A percentile compares a stretch with the other conserved stretches of the same genome.
Evolutionary conservation across 2,888 invertebrate genomes (phyloP).

Genomic region (Neuroscelio doddi): DNA sequence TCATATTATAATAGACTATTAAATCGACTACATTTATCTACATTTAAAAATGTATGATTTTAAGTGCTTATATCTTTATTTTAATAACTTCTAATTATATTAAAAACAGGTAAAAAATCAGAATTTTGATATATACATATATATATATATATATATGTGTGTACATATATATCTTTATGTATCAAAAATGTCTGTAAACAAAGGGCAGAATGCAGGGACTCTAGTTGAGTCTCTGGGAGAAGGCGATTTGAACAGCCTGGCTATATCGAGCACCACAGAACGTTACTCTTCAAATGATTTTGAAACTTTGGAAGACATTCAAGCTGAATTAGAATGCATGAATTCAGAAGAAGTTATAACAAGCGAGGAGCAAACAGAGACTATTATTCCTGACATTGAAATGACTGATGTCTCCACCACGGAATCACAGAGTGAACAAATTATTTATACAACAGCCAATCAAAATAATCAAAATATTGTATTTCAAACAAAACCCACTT

Average conservation of each 20-base stretch:
- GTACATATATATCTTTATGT: constrained; percentile 3
- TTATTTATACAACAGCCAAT: constrained; percentile 63
- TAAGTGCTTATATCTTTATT: too few species aligned
- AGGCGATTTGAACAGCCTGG: constrained; percentile 63
- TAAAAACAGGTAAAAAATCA: too few species aligned
- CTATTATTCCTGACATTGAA: constrained; percentile 63
- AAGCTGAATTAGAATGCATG: constrained; percentile 71
- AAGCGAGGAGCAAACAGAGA: constrained; percentile 59
- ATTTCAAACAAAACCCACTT: constrained; percentile 68
- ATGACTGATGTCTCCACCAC: constrained; percentile 62
- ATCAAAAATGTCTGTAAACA: constrained; percentile 63
- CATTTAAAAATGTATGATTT: too few species aligned
- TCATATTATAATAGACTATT: too few species aligned
- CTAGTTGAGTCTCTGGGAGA: constrained; percentile 65
- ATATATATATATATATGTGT: too few species aligned
- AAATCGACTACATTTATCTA: too few species aligned
- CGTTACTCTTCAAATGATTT: constrained; percentile 67
- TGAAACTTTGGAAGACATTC: constrained; percentile 71
- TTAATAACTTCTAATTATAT: too few species aligned
- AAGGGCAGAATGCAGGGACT: constrained; percentile 59
- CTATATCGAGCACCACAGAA: constrained; percentile 58
- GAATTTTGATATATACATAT: constrained; percentile 2
- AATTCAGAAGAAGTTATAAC: constrained; percentile 69
- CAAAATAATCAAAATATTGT: constrained; percentile 64
- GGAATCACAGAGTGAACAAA: constrained; percentile 61